Evolutionary conservation across 2,113 vertebrate species (phyloP).

Genomic region (Charina bottae): DNA sequence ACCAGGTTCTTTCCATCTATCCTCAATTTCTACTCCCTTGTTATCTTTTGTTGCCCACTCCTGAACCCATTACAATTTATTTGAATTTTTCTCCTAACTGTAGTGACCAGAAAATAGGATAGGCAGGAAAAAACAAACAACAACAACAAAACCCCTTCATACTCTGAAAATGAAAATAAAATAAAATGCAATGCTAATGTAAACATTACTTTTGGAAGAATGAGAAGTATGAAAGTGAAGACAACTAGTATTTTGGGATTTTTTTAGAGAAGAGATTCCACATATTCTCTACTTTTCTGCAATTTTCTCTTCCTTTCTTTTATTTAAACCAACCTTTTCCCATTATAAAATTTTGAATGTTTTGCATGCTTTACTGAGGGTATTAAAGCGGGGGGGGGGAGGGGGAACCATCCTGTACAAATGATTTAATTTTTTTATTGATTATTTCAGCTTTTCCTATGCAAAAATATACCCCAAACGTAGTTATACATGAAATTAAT

Average conservation of each 20-base stretch:
- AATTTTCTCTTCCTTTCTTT: not conserved
- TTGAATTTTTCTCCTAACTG: not conserved
- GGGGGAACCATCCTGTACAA: not conserved
- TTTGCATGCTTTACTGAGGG: not conserved
- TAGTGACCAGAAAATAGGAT: not conserved
- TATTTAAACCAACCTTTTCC: not conserved
- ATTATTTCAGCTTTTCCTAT: not conserved
- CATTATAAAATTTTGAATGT: not conserved
- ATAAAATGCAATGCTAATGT: not conserved
- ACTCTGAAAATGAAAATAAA: not conserved
- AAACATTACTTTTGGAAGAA: not conserved
- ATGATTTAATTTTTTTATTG: not conserved
- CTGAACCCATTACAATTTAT: not conserved
- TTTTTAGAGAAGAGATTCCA: not conserved
- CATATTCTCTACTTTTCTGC: not conserved
- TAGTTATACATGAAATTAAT: no score
- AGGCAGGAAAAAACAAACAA: not conserved
- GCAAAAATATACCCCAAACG: not conserved
- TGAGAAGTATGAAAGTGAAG: not conserved
- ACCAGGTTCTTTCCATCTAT: not conserved
- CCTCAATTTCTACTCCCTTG: not conserved
- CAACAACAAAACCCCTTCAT: not conserved
- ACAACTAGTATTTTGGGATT: not conserved
- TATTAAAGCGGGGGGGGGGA: not conserved
- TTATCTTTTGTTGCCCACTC: not conserved